These are phyloP conservation scores for Steinernema scapterisci DNA, from an alignment of 2,888 invertebrate species.

Conservation along the genomic window DNA sequence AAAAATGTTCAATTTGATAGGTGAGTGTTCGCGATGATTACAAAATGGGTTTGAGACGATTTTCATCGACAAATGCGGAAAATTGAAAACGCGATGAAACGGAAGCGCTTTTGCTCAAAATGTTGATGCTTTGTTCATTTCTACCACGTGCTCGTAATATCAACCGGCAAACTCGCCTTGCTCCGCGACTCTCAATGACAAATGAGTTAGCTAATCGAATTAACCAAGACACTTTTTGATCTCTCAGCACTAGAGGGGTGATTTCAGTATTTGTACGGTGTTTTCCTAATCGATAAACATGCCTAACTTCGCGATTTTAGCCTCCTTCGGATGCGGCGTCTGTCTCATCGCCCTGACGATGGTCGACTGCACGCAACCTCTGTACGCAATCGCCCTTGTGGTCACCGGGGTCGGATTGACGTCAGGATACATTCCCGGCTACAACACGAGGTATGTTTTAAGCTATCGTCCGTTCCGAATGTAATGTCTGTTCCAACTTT, in stretches of 20 bases:
- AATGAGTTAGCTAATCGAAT: slow-evolving; percentile 21
- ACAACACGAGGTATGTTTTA: slow-evolving; percentile 57
- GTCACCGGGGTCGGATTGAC: slow-evolving; percentile 60
- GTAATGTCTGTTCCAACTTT: slow-evolving; percentile 28
- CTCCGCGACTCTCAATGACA: background rate
- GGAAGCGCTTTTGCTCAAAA: too few species aligned
- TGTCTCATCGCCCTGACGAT: slow-evolving; percentile 60
- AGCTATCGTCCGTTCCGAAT: background rate
- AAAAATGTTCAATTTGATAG: slow-evolving; percentile 61
- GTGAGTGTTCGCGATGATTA: slow-evolving; percentile 38
- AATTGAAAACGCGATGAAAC: too few species aligned
- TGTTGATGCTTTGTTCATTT: too few species aligned
- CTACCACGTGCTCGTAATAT: too few species aligned
- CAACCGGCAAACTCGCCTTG: background rate
- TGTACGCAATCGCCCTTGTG: slow-evolving; percentile 56
- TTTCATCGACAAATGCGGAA: background rate
- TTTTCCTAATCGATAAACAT: background rate
- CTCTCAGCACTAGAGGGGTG: background rate
- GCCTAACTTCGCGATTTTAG: slow-evolving; percentile 45
- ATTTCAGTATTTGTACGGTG: background rate
- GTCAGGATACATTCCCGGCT: slow-evolving; percentile 66
- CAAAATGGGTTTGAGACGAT: background rate
- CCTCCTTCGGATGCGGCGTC: slow-evolving; percentile 61
- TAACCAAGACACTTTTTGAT: slow-evolving; percentile 10
- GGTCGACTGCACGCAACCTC: slow-evolving; percentile 56